Evolutionary conservation across 2,888 invertebrate species (phyloP).

Genomic region (Sarcophaga subvicina): DNA sequence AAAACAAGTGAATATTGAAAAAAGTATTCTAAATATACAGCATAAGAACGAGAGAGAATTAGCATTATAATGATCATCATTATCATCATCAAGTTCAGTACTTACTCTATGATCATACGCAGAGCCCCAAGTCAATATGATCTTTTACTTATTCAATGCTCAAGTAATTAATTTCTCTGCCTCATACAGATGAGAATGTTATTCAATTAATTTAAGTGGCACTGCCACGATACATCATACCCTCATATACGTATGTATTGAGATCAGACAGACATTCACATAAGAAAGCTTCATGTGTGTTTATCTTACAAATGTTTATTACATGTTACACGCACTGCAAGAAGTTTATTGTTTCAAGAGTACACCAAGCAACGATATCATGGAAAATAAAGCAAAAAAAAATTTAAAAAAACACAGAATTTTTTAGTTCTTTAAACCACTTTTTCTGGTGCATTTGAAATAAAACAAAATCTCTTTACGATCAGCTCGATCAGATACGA

Average conservation of each 20-base stretch:
- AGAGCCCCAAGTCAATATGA: not conserved
- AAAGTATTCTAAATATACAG: slow-evolving; percentile 36
- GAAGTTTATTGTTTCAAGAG: too few relatives aligned
- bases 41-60: not conserved
- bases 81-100: not conserved
- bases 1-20: not conserved
- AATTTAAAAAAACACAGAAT: too few relatives aligned
- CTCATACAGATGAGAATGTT: slow-evolving; percentile 16
- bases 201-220: slow-evolving; percentile 7
- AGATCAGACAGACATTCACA: too few relatives aligned
- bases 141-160: not conserved
- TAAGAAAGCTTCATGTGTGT: not conserved
- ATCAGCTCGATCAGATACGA: not conserved
- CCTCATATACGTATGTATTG: not conserved
- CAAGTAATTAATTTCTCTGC: slow-evolving; percentile 23
- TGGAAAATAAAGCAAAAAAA: too few relatives aligned
- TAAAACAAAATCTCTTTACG: slow-evolving; percentile 9
- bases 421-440: not conserved
- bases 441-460: slow-evolving; percentile 39
- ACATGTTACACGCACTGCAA: too few relatives aligned
- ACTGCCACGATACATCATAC: not conserved
- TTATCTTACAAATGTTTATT: not conserved
- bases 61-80: not conserved
- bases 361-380: too few relatives aligned
- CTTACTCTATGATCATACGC: too few relatives aligned